Evolutionary conservation across 2,888 invertebrate genomes (phyloP).

Genomic region (Lepeophtheirus nordmannii): DNA sequence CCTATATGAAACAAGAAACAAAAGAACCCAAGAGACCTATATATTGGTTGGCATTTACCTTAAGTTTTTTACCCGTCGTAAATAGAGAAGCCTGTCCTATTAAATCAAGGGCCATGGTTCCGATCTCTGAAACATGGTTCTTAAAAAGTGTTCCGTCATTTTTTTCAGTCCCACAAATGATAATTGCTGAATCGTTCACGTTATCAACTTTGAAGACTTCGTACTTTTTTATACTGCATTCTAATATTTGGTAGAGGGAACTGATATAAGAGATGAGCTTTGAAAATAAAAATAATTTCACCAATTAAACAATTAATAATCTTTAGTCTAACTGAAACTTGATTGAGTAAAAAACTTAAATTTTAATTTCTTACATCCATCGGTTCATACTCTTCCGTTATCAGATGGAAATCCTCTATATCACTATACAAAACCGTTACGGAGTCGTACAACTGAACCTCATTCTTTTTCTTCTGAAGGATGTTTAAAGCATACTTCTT

Average conservation of each 20-base stretch:
- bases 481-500: not conserved
- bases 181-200: slow-evolving; percentile 1
- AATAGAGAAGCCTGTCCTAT: not conserved
- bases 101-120: slow-evolving; percentile 1
- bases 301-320: too few relatives aligned
- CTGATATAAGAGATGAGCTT: not conserved
- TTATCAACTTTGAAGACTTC: not conserved
- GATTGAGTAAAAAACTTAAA: too few relatives aligned
- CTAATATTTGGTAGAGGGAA: slow-evolving; percentile 1
- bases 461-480: not conserved
- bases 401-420: not conserved
- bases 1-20: not conserved
- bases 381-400: not conserved
- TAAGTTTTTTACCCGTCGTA: not conserved
- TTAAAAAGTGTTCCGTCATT: not conserved
- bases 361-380: not conserved
- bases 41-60: not conserved
- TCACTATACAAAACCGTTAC: not conserved
- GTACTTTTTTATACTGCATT: not conserved
- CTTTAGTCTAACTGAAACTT: too few relatives aligned
- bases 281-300: not conserved
- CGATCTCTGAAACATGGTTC: not conserved
- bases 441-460: not conserved
- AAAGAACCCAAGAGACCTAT: too few relatives aligned
- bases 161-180: not conserved